A percentile compares a stretch with the other conserved stretches of the same genome.
These are phyloP conservation scores for Setophaga coronata DNA, from an alignment of 2,113 vertebrate species.

Conservation along the genomic window DNA sequence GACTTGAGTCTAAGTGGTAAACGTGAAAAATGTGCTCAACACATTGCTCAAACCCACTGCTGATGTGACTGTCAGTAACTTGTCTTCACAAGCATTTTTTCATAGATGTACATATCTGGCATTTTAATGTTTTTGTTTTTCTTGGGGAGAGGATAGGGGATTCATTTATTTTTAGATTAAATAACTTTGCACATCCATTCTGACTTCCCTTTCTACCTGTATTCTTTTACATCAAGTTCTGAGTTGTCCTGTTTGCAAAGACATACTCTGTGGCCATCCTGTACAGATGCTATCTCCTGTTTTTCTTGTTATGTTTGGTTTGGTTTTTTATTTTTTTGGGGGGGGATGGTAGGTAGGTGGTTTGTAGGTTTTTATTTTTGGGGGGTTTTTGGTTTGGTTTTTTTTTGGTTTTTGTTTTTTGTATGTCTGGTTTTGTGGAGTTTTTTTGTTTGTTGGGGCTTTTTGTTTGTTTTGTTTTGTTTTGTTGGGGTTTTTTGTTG, in stretches of 20 bases:
- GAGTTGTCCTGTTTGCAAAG: background rate
- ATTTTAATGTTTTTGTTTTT: background rate
- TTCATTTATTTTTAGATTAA: background rate
- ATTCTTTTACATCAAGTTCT: background rate
- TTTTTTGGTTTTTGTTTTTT: background rate
- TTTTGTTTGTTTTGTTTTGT: background rate
- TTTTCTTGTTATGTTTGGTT: background rate
- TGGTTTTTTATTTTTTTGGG: background rate
- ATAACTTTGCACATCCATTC: background rate
- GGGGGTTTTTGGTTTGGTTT: no score
- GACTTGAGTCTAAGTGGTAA: background rate
- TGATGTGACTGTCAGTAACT: background rate
- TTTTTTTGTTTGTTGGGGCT: no score
- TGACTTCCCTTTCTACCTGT: background rate
- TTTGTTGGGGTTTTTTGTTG: background rate
- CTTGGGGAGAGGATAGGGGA: background rate
- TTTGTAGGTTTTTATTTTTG: background rate
- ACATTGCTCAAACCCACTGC: background rate
- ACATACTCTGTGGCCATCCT: background rate
- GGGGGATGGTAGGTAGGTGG: no score
- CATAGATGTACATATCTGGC: background rate
- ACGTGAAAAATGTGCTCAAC: background rate
- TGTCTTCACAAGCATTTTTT: background rate
- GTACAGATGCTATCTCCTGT: background rate
- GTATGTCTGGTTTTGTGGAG: no score